A percentile compares a stretch with the other conserved stretches of the same genome.
Conservation (phyloP, 2,888 invertebrate genomes). For the Yponomeuta cagnagella region DNA sequence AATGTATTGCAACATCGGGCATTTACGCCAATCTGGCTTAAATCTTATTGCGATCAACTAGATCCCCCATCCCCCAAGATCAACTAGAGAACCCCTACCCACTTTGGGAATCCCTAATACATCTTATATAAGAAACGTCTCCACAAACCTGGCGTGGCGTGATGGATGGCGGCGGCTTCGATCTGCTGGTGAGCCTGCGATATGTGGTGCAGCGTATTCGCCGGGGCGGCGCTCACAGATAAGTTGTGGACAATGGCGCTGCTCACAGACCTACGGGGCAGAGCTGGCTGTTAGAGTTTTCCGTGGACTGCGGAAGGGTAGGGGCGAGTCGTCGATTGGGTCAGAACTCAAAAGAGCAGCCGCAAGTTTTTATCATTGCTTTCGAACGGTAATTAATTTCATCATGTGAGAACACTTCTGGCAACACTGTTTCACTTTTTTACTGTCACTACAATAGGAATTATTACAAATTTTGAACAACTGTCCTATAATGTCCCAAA, state of each 20-base stretch:
- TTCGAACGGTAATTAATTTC: conserved; percentile 52
- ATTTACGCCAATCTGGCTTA: no score
- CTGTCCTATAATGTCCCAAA: no score
- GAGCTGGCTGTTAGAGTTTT: background rate
- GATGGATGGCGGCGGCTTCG: conserved; percentile 62
- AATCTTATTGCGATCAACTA: no score
- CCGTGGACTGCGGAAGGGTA: background rate
- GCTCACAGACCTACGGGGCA: conserved; percentile 43
- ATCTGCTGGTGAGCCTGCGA: conserved; percentile 73
- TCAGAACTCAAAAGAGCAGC: conserved; percentile 51
- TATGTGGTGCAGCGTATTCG: conserved; percentile 75
- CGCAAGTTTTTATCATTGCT: conserved; percentile 43
- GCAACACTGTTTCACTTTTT: no score
- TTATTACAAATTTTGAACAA: no score
- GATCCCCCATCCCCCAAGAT: no score
- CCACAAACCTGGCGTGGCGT: conserved; percentile 45
- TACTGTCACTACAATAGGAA: no score
- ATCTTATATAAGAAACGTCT: background rate
- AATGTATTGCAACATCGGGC: no score
- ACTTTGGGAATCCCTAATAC: no score
- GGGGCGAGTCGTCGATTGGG: background rate
- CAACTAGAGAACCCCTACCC: no score
- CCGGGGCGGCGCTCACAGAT: conserved; percentile 47
- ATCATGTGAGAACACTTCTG: conserved; percentile 30
- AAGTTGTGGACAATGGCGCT: conserved; percentile 62